Percentiles rank a stretch among this genome's conserved stretches.
Evolutionary conservation across 2,888 invertebrate genomes (phyloP).

Genomic region (Drosophila subquinaria): DNA sequence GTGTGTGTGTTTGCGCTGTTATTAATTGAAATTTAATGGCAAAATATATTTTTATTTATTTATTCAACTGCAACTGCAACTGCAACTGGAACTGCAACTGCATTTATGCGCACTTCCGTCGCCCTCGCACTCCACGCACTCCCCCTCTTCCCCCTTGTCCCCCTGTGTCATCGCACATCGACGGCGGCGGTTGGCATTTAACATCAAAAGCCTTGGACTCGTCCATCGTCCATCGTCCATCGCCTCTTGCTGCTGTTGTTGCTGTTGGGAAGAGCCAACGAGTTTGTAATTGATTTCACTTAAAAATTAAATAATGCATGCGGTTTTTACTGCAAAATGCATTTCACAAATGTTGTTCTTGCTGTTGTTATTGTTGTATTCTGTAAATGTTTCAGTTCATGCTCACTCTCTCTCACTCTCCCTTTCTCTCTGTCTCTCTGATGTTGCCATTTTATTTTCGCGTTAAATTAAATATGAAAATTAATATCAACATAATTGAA

Average conservation of each 20-base stretch:
- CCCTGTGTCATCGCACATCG: not conserved
- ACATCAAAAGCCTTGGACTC: slow-evolving; percentile 68
- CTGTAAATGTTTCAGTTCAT: slow-evolving; percentile 14
- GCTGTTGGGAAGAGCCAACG: slow-evolving; percentile 41
- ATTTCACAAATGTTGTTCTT: slow-evolving; percentile 64
- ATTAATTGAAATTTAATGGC: slow-evolving; percentile 85
- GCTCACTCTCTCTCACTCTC: not conserved
- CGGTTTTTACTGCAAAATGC: slow-evolving; percentile 81
- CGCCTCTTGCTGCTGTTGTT: no score
- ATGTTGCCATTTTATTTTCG: slow-evolving; percentile 57
- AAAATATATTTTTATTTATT: slow-evolving; percentile 81
- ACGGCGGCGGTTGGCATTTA: slow-evolving; percentile 60
- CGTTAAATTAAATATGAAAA: slow-evolving; percentile 82
- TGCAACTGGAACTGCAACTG: slow-evolving; percentile 72
- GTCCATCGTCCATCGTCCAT: not conserved
- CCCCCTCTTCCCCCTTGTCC: not conserved
- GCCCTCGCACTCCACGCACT: slow-evolving; percentile 34
- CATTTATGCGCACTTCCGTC: slow-evolving; percentile 80
- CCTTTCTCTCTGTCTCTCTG: not conserved
- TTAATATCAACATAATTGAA: slow-evolving; percentile 82
- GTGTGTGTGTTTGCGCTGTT: slow-evolving; percentile 81
- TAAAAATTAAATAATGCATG: slow-evolving; percentile 81
- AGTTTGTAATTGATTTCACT: slow-evolving; percentile 80
- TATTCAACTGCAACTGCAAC: slow-evolving; percentile 75
- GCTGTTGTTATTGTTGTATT: slow-evolving; percentile 23